phyloP scores from a whole-genome alignment of 37 sponge, comb jelly and placozoan species.

The Beroe ovata region DNA sequence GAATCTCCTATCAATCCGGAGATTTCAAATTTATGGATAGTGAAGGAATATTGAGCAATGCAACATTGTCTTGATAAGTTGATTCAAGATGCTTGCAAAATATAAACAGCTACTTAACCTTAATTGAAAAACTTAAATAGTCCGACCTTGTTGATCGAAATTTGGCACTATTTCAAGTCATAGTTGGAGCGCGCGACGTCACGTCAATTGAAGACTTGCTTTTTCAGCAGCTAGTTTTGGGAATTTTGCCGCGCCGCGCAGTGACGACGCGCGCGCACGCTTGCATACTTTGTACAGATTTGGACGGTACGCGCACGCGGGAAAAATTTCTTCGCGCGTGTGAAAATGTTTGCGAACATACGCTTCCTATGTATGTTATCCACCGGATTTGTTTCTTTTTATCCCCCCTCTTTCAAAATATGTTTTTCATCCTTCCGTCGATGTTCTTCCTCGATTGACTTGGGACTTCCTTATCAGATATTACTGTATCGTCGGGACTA shows the following conservation, averaged over 20 bases:
- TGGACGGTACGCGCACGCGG: neutral
- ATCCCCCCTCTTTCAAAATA: too few species aligned
- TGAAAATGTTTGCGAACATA: too few species aligned
- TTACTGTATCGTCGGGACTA: conserved; percentile 36
- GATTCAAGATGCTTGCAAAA: neutral
- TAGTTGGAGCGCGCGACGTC: neutral
- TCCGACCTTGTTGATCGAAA: neutral
- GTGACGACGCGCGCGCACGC: neutral
- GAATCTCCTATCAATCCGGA: too few species aligned
- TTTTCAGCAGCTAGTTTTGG: neutral
- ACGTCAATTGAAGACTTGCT: neutral
- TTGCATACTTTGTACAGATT: too few species aligned
- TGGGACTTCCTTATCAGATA: conserved; percentile 26
- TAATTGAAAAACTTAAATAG: neutral
- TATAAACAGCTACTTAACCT: neutral
- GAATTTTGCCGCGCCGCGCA: neutral
- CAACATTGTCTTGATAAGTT: neutral
- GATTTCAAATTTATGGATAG: too few species aligned
- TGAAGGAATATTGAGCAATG: too few species aligned
- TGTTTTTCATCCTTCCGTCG: too few species aligned
- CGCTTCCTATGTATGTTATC: too few species aligned
- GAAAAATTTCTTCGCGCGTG: too few species aligned
- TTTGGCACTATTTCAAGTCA: neutral
- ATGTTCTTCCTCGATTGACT: too few species aligned
- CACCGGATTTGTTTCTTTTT: too few species aligned